Evolutionary conservation across 2,797 vertebrate species (phyloP), one percentile per base, ranked within the genome.

Genomic region (Hipposideros larvatus): DNA sequence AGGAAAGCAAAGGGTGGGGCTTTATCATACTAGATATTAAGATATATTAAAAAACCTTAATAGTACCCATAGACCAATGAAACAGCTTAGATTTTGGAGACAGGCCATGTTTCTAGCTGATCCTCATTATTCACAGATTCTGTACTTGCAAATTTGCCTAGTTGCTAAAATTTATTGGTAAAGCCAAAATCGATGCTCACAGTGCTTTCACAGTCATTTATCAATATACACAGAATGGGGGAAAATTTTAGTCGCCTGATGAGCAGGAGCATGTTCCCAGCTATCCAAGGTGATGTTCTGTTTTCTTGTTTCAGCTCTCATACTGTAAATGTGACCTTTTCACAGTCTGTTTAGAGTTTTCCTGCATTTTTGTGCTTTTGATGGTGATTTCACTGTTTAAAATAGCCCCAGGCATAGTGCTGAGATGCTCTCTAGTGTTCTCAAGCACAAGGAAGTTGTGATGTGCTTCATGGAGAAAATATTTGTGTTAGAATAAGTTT

Each of bases 111-210:
- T 41, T 37, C 48, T 37, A 65, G 31, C 24, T 75, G 55, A 63
- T 83, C 21, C 2, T 91, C 37, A 65, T 34, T 91, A 37, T 84
- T 85, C 41, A 65, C 9, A 74, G 41, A 51, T 68, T 88, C 46
- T 26, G 9, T 73, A 61, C 92, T 83, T 94, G 46, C 4, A 2
- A 77, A 87, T 74, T 90, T 8, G 5, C 31, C 22, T 55, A 55
- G 46, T 84, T 89, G 78, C 71, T 89, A 71, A 71, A 78, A 91
- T 63, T 65, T 66, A 31, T 66, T 75, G 63, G 22, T 80, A 66
- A 86, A 41, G n/a, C 26, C 21, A 22, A 16, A 59, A 74, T 68
- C 0, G 4, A 43, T 78, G 73, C 13, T 65, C 22, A 37, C 2
- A 43, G 41, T 37, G 51, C 21, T 93, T 86, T 71, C 0, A 0